Base-by-base conservation (phyloP, 2,888 invertebrate species). In the Petrolisthes cinctipes region DNA sequence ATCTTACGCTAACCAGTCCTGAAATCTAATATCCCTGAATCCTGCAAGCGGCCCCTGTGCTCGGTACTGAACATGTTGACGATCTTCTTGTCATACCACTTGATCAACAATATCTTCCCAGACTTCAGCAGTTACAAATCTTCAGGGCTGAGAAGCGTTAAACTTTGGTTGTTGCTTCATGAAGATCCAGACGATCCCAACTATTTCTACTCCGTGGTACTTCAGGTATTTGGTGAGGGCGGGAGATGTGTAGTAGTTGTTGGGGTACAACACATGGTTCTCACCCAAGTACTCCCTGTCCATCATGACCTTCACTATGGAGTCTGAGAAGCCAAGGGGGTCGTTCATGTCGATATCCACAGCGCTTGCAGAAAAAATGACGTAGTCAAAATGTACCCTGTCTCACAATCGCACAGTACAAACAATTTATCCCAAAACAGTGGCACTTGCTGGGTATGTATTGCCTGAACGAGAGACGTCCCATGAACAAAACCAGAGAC, bases 241-340 rank as follows among this genome's bases (percentile, higher is more conserved):
- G 1, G 75, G 75, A 75, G 37, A 37, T 75, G 51, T 75, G 75
- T 75, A 37, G 7, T 75, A 75, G 37, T 75, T 75, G 75, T 75
- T 14, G 7, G 37, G 9, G 51, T 75, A 75, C n/a, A 23, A 51
- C 20, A 73, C 23, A 73, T 20, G 73, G 37, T 73, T 73, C 4
- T 71, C 71, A 73, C 73, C 73, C 20, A 73, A 73, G 73, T 73
- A 73, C 23, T n/a, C n/a, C n/a, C 73, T 73, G 9, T 73, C 73
- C 73, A 73, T 20, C 37, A 73, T 20, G 20, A 73, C 73, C n/a
- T 73, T 73, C 37, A 73, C 73, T 37, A 73, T 37, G 20, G 73
- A 73, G 11, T 11, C 23, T 73, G 73, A 20, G 73, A 73, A 73
- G 73, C 7, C 14, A 37, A 73, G 73, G 20, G 73, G 73, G 73